These are phyloP conservation scores for Agrilus planipennis DNA, from an alignment of 1,140 invertebrate genomes.

Conservation along the genomic window DNA sequence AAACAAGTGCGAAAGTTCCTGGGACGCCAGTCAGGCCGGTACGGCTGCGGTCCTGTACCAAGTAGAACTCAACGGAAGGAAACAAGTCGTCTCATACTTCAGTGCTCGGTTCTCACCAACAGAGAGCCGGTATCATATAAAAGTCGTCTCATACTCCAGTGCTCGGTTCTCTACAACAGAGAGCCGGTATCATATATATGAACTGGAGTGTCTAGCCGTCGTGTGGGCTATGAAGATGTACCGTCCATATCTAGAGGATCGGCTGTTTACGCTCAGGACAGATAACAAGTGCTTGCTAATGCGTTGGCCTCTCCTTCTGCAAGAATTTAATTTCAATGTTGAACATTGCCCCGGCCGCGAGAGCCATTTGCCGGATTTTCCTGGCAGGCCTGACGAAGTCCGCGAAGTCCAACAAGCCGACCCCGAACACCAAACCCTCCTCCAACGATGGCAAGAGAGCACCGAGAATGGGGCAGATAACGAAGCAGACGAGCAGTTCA, in stretches of 20 bases:
- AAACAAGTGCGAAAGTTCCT: constrained; percentile 20
- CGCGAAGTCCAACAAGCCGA: too few species aligned
- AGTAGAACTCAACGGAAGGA: neutral
- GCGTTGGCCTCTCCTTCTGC: constrained; percentile 27
- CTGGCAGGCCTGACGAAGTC: too few species aligned
- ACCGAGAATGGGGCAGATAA: too few species aligned
- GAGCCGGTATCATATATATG: constrained; percentile 31
- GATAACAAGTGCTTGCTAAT: constrained; percentile 25
- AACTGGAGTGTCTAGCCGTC: constrained; percentile 36
- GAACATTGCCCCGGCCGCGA: constrained; percentile 25
- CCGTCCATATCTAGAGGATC: constrained; percentile 34
- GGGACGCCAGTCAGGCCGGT: constrained; percentile 8
- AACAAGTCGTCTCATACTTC: constrained; percentile 6
- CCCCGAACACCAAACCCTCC: too few species aligned
- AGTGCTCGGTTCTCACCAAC: constrained; percentile 7
- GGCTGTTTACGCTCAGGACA: constrained; percentile 38
- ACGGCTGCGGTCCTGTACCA: constrained; percentile 12
- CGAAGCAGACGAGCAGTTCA: too few species aligned
- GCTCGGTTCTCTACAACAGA: constrained; percentile 28
- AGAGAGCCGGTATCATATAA: constrained; percentile 4
- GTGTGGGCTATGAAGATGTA: constrained; percentile 36
- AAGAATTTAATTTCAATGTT: constrained; percentile 28
- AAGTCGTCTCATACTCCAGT: too few species aligned
- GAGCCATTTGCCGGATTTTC: too few species aligned
- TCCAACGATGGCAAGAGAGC: too few species aligned